Evolutionary conservation across 2,797 vertebrate genomes (phyloP), one percentile per base, ranked within the genome.

Genomic region (Alcedo quadribrachys): DNA sequence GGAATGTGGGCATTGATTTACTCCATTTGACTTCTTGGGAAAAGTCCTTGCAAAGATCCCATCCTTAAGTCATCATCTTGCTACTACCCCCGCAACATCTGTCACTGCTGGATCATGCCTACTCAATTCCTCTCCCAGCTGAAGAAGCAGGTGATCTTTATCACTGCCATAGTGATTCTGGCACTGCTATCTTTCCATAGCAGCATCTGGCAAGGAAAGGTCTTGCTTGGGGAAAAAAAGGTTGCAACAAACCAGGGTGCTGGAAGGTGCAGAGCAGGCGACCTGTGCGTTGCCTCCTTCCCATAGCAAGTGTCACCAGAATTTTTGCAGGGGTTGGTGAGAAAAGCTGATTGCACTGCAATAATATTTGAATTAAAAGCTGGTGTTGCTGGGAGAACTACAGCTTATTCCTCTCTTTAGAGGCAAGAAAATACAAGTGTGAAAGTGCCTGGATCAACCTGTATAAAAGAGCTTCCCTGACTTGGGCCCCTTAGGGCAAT

Each of bases 1-100:
- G 82, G 91, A 83, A 71, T 32, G 54, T 74, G 73, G 63, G 84
- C 70, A 88, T 50, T 73, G 76, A 92, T 95, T 89, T 84, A 35
- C 37, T 94, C 63, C 88, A 86, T 51, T 71, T 81, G 87, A 78
- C 79, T 83, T 94, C 90, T 85, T 13, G 12, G 78, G 63, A 91
- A 94, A 96, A 94, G 81, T 90, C 85, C 91, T 93, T 94, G 94
- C 66, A 66, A 78, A 91, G 94, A 81, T 87, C 71, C 62, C 61
- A 87, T 73, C 86, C 75, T 91, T 62, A 83, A 87, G 25, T 80
- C 37, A 62, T 76, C 66, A 32, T 83, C 78, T 78, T 82, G 58
- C 66, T 73, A 21, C 89, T 43, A 63, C 92, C 82, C 79, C 63
- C 30, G 4, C 69, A 62, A 21, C 0, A 68, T 83, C 91, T 87